phyloP scores from a whole-genome alignment of 1,140 invertebrate species.

The Drosophila obscura region DNA sequence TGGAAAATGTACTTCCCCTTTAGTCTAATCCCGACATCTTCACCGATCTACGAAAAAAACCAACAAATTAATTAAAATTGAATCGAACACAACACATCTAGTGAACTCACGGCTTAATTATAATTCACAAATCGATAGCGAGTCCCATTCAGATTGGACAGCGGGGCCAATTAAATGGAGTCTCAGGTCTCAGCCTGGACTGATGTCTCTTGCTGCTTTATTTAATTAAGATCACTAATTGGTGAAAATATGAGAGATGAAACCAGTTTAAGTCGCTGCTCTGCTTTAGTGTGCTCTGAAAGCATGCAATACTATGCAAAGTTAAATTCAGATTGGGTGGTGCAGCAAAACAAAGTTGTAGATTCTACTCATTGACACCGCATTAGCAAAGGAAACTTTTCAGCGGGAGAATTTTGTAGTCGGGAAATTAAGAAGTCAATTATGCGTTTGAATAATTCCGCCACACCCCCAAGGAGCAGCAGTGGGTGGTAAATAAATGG shows the following conservation, averaged over 20 bases:
- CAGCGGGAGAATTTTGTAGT: background rate
- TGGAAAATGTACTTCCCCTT: slow-evolving; percentile 16
- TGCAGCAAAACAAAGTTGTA: slow-evolving; percentile 40
- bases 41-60: slow-evolving; percentile 15
- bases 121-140: slow-evolving; percentile 37
- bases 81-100: slow-evolving; percentile 24
- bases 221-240: slow-evolving; percentile 33
- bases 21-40: background rate
- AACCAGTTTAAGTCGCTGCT: slow-evolving; percentile 39
- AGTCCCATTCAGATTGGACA: slow-evolving; percentile 11
- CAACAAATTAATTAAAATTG: slow-evolving; percentile 35
- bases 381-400: slow-evolving; percentile 43
- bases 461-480: too few species aligned
- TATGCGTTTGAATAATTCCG: too few species aligned
- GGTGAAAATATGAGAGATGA: slow-evolving; percentile 38
- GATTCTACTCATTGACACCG: slow-evolving; percentile 24
- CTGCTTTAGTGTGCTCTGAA: slow-evolving; percentile 35
- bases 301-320: slow-evolving; percentile 13
- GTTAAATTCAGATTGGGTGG: background rate
- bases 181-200: background rate
- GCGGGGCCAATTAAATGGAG: slow-evolving; percentile 32
- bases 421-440: too few species aligned
- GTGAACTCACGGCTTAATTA: slow-evolving; percentile 42
- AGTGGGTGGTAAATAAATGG: too few species aligned
- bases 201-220: background rate